Percentiles rank a stretch among this genome's conserved stretches.
Evolutionary conservation across 2,888 invertebrate species (phyloP).

Genomic region (Baccha elongata): DNA sequence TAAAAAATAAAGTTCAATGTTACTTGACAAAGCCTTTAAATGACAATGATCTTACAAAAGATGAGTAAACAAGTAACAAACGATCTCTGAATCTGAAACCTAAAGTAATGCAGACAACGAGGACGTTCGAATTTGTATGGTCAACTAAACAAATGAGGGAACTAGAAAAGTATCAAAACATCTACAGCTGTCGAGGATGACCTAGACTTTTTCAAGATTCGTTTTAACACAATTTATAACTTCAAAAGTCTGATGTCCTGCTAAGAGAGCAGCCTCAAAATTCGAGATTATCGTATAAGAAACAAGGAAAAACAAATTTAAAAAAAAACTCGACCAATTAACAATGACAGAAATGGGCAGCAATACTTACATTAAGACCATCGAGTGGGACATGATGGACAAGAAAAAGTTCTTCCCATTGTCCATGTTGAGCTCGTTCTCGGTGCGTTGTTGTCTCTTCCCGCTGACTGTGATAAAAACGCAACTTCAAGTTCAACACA

Average conservation of each 20-base stretch:
- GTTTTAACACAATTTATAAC: conserved; percentile 11
- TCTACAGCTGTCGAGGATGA: conserved; percentile 55
- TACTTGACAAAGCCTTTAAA: not conserved
- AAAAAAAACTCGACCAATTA: not conserved
- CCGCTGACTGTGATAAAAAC: conserved; percentile 97
- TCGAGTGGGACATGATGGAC: conserved; percentile 99
- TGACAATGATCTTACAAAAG: not conserved
- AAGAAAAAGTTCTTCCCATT: conserved; percentile 96
- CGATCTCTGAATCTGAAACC: conserved; percentile 28
- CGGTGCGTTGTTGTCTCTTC: conserved; percentile 89
- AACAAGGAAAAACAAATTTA: conserved; percentile 12
- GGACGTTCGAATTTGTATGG: conserved; percentile 27
- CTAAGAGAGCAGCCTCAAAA: conserved; percentile 7
- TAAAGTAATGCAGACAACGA: conserved; percentile 61
- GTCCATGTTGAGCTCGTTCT: conserved; percentile 90
- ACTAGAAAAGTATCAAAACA: conserved; percentile 17
- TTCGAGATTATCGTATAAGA: conserved; percentile 3
- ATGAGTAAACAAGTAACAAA: not conserved
- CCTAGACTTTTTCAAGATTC: conserved; percentile 32
- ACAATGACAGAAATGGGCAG: conserved; percentile 74
- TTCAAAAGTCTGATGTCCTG: conserved; percentile 47
- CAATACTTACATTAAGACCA: conserved; percentile 87
- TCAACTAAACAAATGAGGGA: conserved; percentile 39
- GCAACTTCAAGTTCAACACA: conserved; percentile 92
- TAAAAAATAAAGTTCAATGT: conserved; percentile 12